These are phyloP conservation scores for Pandemis heparana DNA, from an alignment of 2,888 invertebrate species.

Conservation along the genomic window DNA sequence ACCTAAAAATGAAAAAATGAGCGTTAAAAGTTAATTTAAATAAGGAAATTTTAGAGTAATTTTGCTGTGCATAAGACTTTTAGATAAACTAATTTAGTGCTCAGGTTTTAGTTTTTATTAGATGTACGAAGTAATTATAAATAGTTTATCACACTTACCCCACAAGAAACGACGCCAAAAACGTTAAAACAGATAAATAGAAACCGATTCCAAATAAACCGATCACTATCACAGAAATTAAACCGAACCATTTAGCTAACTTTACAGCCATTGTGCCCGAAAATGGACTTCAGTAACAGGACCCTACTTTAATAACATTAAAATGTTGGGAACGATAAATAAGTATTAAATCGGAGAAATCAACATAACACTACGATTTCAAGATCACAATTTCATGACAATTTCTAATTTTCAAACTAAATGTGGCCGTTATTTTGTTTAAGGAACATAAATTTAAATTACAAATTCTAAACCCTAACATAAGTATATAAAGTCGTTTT, in stretches of 20 bases:
- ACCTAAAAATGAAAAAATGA: slow-evolving; percentile 56
- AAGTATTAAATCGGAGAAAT: slow-evolving; percentile 35
- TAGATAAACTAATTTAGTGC: neutral
- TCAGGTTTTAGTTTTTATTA: neutral
- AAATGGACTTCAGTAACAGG: neutral
- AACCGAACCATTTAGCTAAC: slow-evolving; percentile 72
- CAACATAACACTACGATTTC: slow-evolving; percentile 34
- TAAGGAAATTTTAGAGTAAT: neutral
- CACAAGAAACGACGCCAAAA: slow-evolving; percentile 72
- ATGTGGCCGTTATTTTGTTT: slow-evolving; percentile 19
- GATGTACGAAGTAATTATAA: slow-evolving; percentile 10
- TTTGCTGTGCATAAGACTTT: neutral
- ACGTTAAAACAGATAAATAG: slow-evolving; percentile 71
- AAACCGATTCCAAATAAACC: slow-evolving; percentile 75
- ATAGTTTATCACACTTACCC: slow-evolving; percentile 66
- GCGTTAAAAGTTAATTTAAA: neutral
- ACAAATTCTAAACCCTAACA: neutral
- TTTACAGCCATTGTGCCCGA: slow-evolving; percentile 61
- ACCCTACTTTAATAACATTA: slow-evolving; percentile 30
- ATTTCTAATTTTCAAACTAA: slow-evolving; percentile 26
- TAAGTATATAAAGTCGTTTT: neutral
- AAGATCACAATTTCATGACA: slow-evolving; percentile 33
- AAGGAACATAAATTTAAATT: neutral
- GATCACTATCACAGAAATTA: slow-evolving; percentile 72
- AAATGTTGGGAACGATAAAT: slow-evolving; percentile 33